A percentile compares a stretch with the other conserved stretches of the same genome.
Conservation (phyloP, 2,113 vertebrate genomes). For the Typhlomys cinereus region DNA sequence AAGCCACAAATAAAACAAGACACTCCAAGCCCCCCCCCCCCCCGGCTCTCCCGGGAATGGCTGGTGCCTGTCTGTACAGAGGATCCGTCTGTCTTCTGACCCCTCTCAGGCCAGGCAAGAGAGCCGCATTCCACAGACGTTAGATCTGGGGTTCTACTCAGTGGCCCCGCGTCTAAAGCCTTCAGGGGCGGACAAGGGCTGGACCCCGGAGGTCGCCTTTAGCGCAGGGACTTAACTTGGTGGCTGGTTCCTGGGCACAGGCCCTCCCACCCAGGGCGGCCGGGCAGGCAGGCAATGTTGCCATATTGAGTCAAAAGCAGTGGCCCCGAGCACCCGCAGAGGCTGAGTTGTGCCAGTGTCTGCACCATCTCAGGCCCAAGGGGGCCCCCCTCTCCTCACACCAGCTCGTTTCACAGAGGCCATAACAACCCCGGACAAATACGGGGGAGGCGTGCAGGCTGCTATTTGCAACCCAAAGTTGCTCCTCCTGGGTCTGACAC, state of each 20-base stretch:
- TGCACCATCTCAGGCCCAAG: slow-evolving; percentile 96
- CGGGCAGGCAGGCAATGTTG: slow-evolving; percentile 91
- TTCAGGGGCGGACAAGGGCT: not conserved
- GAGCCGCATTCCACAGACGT: not conserved
- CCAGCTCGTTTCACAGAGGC: slow-evolving; percentile 86
- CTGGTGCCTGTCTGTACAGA: fast-evolving
- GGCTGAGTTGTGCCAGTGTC: slow-evolving; percentile 91
- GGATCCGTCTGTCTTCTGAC: not conserved
- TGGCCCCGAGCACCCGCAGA: slow-evolving; percentile 89
- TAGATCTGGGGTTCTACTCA: not conserved
- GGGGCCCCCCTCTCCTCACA: slow-evolving; percentile 81
- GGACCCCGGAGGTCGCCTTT: slow-evolving; percentile 18
- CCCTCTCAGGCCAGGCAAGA: fast-evolving
- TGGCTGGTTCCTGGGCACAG: slow-evolving; percentile 51
- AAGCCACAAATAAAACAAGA: not conserved
- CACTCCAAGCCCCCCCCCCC: too few relatives aligned
- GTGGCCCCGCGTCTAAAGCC: not conserved
- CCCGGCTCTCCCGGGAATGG: not conserved
- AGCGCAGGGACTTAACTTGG: not conserved
- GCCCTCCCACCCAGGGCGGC: slow-evolving; percentile 60
- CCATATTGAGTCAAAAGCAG: slow-evolving; percentile 99
- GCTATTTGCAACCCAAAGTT: slow-evolving; percentile 87
- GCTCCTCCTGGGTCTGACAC: slow-evolving; percentile 89
- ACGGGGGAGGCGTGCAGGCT: slow-evolving; percentile 74
- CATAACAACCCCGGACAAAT: slow-evolving; percentile 87